Base-by-base conservation (phyloP, 2,888 invertebrate genomes). In the Brachypalpus laphriformis region DNA sequence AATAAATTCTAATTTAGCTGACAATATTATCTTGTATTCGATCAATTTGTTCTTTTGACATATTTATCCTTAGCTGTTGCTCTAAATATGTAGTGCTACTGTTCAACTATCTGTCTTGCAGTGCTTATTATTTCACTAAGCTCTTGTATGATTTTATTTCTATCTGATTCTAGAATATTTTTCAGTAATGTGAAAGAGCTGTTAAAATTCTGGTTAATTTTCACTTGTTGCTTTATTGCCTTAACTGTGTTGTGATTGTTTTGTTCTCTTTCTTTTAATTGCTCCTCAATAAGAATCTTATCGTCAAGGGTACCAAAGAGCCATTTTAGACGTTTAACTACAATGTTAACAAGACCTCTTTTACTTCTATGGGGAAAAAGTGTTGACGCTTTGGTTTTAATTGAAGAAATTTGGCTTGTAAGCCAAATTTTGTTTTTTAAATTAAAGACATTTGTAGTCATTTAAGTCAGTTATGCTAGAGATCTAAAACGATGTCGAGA, bases 1-100 rank as follows among this genome's bases (percentile, higher is more conserved):
- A 40, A 47, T 63, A 45, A 49, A 34, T 51, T n/a, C 37, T 34
- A 49, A 37, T 11, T 37, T 51, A 49, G 34, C 49, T n/a, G 20
- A 66, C 14, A n/a, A 51, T 20, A 66, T 66, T 66, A 14, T 51
- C 37, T 37, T 49, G 34, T 14, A 66, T 49, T 37, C 20, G 18
- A 66, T 6, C 11, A 8, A 66, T 20, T 59, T 59, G 59, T 59
- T 59, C 59, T 20, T 22, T 61, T 11, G 42, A 61, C 22, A 42
- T 3, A 61, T 61, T 61, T 22, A 61, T 61, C 9, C 40, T 40
- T 22, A 42, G 59, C n/a, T 56, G 31, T 34, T 56, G 56, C 28
- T 34, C 8, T 28, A 18, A 16, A 1, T n/a, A n/a, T n/a, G n/a
- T 34, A 34, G 8, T 34, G 34, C 7, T 34, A 1, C 34, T 20